phyloP scores from a whole-genome alignment of 2,797 vertebrate genomes.

The Gallinago solitaria region DNA sequence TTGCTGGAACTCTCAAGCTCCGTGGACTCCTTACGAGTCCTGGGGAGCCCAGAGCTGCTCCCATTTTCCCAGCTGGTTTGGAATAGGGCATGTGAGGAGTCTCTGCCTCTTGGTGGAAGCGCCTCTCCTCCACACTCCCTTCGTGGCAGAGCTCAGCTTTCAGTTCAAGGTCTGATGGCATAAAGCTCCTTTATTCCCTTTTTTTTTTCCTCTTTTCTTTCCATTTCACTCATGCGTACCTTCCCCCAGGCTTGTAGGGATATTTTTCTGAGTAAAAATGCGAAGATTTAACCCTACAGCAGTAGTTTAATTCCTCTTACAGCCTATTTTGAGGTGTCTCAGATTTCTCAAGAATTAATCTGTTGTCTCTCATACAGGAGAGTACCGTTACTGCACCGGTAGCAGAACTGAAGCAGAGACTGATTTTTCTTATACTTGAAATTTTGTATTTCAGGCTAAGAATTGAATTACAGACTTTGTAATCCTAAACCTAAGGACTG shows the following conservation, averaged over 20 bases:
- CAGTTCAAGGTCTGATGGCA: not conserved
- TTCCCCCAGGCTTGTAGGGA: not conserved
- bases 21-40: not conserved
- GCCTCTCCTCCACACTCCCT: not conserved
- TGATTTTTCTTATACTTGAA: not conserved
- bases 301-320: not conserved
- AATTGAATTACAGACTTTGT: too few species aligned
- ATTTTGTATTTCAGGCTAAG: not conserved
- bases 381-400: not conserved
- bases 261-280: not conserved
- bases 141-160: not conserved
- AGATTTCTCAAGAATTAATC: not conserved
- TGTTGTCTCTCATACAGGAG: not conserved
- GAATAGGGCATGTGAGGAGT: not conserved
- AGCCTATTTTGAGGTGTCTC: not conserved
- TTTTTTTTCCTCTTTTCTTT: not conserved
- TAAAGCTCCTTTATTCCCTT: not conserved
- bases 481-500: not conserved
- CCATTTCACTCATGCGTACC: not conserved
- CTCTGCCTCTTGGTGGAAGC: not conserved
- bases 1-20: not conserved
- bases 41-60: not conserved
- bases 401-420: not conserved
- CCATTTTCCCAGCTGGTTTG: not conserved
- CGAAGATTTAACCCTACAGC: not conserved